Conservation (phyloP, 2,888 invertebrate species). For the Eristalis tenax region DNA sequence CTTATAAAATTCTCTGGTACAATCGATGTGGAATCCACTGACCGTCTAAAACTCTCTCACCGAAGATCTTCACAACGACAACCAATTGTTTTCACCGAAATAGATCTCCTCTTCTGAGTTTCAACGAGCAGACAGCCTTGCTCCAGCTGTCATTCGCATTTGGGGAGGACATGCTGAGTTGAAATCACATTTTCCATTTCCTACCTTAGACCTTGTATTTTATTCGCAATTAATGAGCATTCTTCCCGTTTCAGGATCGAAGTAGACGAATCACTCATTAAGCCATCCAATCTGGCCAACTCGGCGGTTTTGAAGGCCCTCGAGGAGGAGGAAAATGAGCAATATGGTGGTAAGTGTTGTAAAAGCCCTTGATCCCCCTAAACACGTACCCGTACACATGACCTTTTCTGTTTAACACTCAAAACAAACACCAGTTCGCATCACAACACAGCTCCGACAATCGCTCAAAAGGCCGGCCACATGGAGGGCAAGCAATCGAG, state of each 20-base stretch:
- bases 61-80: no score
- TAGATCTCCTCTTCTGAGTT: no score
- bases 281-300: slow-evolving; percentile 91
- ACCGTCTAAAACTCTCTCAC: no score
- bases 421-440: not conserved
- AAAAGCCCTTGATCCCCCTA: not conserved
- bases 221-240: no score
- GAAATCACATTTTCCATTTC: no score
- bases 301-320: slow-evolving; percentile 92
- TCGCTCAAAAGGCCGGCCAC: not conserved
- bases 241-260: slow-evolving; percentile 86
- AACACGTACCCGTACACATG: not conserved
- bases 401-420: not conserved
- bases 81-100: no score
- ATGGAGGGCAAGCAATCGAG: not conserved
- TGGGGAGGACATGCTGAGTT: no score
- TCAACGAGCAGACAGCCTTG: no score
- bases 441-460: not conserved
- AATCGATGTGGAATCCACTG: no score
- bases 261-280: slow-evolving; percentile 86
- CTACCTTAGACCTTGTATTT: no score
- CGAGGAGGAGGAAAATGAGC: slow-evolving; percentile 90
- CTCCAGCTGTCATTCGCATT: no score
- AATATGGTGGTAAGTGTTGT: slow-evolving; percentile 84
- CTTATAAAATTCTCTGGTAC: no score